These are phyloP conservation scores for Calephelis perditalis DNA, from an alignment of 2,888 invertebrate species.

Conservation along the genomic window DNA sequence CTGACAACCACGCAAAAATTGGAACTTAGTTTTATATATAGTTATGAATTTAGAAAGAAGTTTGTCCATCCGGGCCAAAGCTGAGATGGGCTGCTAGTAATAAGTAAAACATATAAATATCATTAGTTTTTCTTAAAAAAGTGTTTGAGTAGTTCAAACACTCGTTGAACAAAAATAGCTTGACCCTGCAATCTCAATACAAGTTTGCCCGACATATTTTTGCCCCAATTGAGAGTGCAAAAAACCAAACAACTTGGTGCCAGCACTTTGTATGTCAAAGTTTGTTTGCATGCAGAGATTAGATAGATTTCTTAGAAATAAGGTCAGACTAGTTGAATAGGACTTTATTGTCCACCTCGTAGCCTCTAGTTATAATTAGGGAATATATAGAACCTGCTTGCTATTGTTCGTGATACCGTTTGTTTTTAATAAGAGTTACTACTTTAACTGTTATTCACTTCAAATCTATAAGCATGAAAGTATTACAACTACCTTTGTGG, in stretches of 20 bases:
- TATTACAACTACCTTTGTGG: too few relatives aligned
- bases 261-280: constrained; percentile 25
- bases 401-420: not conserved
- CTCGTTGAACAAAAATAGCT: constrained; percentile 9
- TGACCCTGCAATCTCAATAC: constrained; percentile 8
- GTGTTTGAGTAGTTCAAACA: too few relatives aligned
- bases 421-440: not conserved
- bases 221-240: constrained; percentile 9
- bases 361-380: constrained; percentile 7
- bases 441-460: too few relatives aligned
- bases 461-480: too few relatives aligned
- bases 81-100: too few relatives aligned
- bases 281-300: constrained; percentile 15
- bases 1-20: too few relatives aligned
- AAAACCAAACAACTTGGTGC: constrained; percentile 6
- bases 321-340: constrained; percentile 30
- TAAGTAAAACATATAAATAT: too few relatives aligned
- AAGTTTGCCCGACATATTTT: constrained; percentile 4
- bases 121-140: too few relatives aligned
- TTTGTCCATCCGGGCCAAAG: too few relatives aligned
- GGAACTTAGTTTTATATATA: too few relatives aligned
- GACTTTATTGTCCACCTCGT: constrained; percentile 16
- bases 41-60: too few relatives aligned
- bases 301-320: constrained; percentile 20
- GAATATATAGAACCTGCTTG: not conserved